Conservation (phyloP, 2,797 vertebrate species). For the Taeniopygia guttata region DNA sequence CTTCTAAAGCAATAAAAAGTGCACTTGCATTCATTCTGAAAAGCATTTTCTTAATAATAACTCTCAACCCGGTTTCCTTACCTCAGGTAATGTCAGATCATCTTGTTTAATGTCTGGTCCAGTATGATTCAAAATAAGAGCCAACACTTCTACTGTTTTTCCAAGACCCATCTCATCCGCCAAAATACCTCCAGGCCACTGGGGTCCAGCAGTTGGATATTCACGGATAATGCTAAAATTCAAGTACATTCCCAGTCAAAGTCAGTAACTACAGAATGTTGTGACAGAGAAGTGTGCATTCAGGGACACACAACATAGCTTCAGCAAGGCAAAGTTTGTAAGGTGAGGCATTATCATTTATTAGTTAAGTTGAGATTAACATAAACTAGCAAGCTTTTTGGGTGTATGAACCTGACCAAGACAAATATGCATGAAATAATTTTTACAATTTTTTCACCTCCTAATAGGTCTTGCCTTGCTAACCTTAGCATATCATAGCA, state of each 20-base stretch:
- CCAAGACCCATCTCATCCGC: conserved; percentile 99
- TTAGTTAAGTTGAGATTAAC: not conserved
- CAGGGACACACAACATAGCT: not conserved
- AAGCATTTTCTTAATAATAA: not conserved
- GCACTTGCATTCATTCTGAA: not conserved
- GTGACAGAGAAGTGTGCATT: not conserved
- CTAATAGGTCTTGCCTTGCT: not conserved
- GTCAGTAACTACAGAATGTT: not conserved
- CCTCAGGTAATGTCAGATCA: conserved; percentile 86
- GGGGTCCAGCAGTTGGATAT: conserved; percentile 85
- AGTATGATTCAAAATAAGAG: conserved; percentile 90
- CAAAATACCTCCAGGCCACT: conserved; percentile 95
- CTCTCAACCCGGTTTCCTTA: conserved; percentile 59
- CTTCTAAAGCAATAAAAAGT: not conserved
- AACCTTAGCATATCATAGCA: not conserved
- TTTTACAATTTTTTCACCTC: not conserved
- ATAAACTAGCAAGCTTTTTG: not conserved
- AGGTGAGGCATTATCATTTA: not conserved
- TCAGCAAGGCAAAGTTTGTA: not conserved
- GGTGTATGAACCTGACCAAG: not conserved
- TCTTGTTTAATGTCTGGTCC: conserved; percentile 85
- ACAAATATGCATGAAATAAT: rapidly evolving
- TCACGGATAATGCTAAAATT: conserved; percentile 86
- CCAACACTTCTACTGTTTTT: conserved; percentile 96
- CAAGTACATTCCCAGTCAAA: conserved; percentile 21